Evolutionary conservation across 2,888 invertebrate genomes (phyloP), one percentile per base, ranked within the genome.

Genomic region (Leptinotarsa rubiginosa): DNA sequence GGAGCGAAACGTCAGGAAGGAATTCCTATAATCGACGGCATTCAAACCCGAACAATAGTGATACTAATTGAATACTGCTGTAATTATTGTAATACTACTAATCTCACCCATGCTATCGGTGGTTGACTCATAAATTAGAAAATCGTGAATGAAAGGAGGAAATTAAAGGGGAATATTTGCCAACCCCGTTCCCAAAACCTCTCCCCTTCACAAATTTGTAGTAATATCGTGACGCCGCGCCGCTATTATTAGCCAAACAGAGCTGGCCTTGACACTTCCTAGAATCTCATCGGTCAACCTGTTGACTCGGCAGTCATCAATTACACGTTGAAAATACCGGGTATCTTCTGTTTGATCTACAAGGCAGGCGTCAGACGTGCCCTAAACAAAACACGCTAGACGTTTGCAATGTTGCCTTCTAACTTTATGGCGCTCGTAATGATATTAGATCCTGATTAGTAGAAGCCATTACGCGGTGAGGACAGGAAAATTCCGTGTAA

Each of bases 391-490:
- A 25, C 56, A 56, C 56, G 56, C 56, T 3, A 56, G 20, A 20
- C 22, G 22, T 25, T 22, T 22, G 56, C 22, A 18, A 20, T 56
- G 13, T 56, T 22, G 54, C 20, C 54, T 18, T 56, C 12, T 56
- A 20, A 22, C 20, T 56, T 20, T 20, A 56, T 56, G 13, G 56
- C 13, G 16, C 56, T 20, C 22, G 22, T 56, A 56, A 56, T 20
- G 56, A 56, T 56, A 56, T 56, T 56, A 56, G 56, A 56, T 56
- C 22, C 56, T 56, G 56, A 56, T 56, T 56, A 56, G 56, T 22
- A 41, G 20, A 56, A 56, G 22, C 56, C 56, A 56, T 56, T 56
- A 56, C 4, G 52, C 5, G 52, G 52, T 52, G 52, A 22, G 56
- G 56, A 56, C 56, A 56, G 56, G 56, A 56, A 22, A 56, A 3